phyloP scores from a whole-genome alignment of 2,888 invertebrate species.

The Colostygia pectinataria region DNA sequence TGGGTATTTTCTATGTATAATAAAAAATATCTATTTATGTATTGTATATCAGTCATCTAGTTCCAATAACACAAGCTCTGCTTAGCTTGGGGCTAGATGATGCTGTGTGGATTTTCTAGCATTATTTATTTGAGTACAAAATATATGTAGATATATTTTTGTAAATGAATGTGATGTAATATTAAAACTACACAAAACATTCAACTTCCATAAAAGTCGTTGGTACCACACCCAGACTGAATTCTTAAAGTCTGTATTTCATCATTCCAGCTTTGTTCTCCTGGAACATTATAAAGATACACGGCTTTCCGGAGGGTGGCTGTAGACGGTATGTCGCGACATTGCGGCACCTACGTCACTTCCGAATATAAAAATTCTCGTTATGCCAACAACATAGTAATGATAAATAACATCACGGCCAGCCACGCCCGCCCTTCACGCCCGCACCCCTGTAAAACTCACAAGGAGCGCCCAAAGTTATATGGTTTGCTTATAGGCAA shows the following conservation, averaged over 20 bases:
- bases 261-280: constrained; percentile 18
- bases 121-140: no score
- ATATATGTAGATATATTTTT: neutral
- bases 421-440: no score
- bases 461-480: no score
- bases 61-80: no score
- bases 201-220: neutral
- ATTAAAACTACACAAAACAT: neutral
- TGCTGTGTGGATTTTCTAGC: no score
- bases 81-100: no score
- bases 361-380: neutral
- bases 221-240: neutral
- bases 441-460: no score
- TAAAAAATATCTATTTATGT: no score
- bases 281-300: constrained; percentile 16
- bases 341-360: constrained; percentile 43
- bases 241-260: constrained; percentile 15
- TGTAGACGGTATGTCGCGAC: constrained; percentile 54
- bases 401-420: no score
- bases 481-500: no score
- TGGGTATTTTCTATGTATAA: no score
- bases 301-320: constrained; percentile 25
- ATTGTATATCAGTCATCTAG: no score
- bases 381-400: neutral
- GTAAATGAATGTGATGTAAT: neutral